Evolutionary conservation across 2,888 invertebrate genomes (phyloP), one percentile per base, ranked within the genome.

Genomic region (Desoria tigrina): DNA sequence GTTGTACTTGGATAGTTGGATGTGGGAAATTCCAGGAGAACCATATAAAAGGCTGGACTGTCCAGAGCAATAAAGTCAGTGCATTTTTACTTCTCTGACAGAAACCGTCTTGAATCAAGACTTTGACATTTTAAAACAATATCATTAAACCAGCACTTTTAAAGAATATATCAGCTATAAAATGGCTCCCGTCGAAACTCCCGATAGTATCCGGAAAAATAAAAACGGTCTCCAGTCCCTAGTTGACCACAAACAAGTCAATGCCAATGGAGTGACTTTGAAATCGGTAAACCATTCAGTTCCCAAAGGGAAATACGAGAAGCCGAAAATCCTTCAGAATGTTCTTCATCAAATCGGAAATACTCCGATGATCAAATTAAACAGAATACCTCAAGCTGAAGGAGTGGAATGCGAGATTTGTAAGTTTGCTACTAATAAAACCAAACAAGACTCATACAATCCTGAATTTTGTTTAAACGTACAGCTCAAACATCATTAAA

Each of bases 361-460:
- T 78, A 92, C 94, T 2, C 94, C 94, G 1, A 78, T 94, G 77
- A 87, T 94, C 2, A 87, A 85, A 77, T 83, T 94, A 11, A 89
- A 90, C 75, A 86, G 84, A 71, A 90, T 94, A 77, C 91, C 92
- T 0, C 84, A 88, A 80, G 81, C 85, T 39, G 85, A 86, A 79
- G 91, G 90, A 24, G 82, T 94, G 42, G 85, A 90, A 80, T 94
- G 94, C 80, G 89, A 94, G 80, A 86, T 94, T 81, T 88, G 93
- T 93, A 84, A 88, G 91, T 88, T 63, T n/a, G 49, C 32, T 32
- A n/a, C n/a, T 16, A 28, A 26, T 58, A 18, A 11, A 27, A 27
- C 16, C 24, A 53, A 61, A 61, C 9, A 23, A 6, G n/a, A n/a
- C n/a, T n/a, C n/a, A n/a, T n/a, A n/a, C n/a, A n/a, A n/a, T n/a